Evolutionary conservation across 2,888 invertebrate species (phyloP).

Genomic region (Cephonodes hylas): DNA sequence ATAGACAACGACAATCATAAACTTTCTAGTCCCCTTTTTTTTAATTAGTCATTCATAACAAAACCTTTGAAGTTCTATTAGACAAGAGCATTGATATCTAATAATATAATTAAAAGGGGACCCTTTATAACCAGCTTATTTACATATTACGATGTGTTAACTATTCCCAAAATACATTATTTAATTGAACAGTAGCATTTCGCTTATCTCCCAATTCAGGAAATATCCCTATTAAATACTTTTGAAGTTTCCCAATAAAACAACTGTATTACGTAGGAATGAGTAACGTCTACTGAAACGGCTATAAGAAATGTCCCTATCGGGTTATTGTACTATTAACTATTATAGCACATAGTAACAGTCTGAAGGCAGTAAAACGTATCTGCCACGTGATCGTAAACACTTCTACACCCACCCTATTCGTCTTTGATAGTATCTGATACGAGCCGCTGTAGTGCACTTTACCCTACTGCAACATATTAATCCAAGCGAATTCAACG

Average conservation of each 20-base stretch:
- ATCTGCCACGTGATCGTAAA: slow-evolving; percentile 67
- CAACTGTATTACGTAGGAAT: background rate
- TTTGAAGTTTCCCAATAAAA: background rate
- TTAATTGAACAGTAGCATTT: background rate
- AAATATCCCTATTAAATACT: background rate
- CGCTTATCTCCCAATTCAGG: background rate
- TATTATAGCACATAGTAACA: slow-evolving; percentile 36
- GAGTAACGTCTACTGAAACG: background rate
- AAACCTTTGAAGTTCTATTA: background rate
- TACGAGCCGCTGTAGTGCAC: background rate
- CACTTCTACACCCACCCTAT: slow-evolving; percentile 41
- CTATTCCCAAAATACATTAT: background rate
- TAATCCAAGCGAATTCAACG: background rate
- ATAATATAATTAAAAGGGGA: background rate
- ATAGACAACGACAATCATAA: too few relatives aligned
- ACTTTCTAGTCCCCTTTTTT: background rate
- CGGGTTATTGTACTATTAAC: slow-evolving; percentile 24
- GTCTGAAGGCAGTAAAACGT: slow-evolving; percentile 52
- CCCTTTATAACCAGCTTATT: background rate
- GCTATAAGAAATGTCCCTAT: background rate
- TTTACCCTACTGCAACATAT: background rate
- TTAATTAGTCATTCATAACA: background rate
- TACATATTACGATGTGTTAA: background rate
- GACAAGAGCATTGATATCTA: background rate
- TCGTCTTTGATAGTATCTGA: slow-evolving; percentile 31